These are phyloP conservation scores for Drosophila prolongata DNA, from an alignment of 2,888 invertebrate species.

Conservation along the genomic window DNA sequence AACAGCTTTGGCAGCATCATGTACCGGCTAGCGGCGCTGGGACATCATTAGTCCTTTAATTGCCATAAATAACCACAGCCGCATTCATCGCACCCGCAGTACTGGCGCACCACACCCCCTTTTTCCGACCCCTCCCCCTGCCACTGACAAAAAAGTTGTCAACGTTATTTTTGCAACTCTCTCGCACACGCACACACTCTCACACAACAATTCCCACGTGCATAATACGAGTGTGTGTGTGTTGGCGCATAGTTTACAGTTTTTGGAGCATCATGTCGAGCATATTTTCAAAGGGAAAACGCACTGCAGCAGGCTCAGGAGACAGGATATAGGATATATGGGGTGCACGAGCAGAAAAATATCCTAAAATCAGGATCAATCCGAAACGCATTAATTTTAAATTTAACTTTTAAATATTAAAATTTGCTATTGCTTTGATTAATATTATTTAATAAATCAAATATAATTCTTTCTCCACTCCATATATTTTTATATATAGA, in stretches of 20 bases:
- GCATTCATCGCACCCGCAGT: constrained; percentile 47
- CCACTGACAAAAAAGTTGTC: constrained; percentile 68
- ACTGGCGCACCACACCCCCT: constrained; percentile 12
- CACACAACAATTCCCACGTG: constrained; percentile 67
- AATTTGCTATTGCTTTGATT: too few species aligned
- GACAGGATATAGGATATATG: constrained; percentile 37
- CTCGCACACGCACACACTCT: constrained; percentile 30
- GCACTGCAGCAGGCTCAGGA: constrained; percentile 40
- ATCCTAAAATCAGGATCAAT: too few species aligned
- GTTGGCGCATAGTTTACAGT: constrained; percentile 50
- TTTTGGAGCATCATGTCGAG: constrained; percentile 63
- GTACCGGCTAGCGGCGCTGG: constrained; percentile 63
- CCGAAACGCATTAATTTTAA: too few species aligned
- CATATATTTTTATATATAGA: too few species aligned
- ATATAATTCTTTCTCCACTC: too few species aligned
- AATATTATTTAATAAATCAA: too few species aligned
- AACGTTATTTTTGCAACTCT: constrained; percentile 76
- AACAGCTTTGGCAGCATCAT: constrained; percentile 48
- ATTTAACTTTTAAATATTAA: too few species aligned
- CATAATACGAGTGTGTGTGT: constrained; percentile 53
- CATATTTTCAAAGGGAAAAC: constrained; percentile 61
- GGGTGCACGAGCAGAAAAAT: neutral
- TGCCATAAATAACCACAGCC: constrained; percentile 80
- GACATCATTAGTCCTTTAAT: constrained; percentile 82
- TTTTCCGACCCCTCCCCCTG: constrained; percentile 2